Percentiles rank a stretch among this genome's conserved stretches.
Evolutionary conservation across 2,113 vertebrate genomes (phyloP).

Genomic region (Chionis minor): DNA sequence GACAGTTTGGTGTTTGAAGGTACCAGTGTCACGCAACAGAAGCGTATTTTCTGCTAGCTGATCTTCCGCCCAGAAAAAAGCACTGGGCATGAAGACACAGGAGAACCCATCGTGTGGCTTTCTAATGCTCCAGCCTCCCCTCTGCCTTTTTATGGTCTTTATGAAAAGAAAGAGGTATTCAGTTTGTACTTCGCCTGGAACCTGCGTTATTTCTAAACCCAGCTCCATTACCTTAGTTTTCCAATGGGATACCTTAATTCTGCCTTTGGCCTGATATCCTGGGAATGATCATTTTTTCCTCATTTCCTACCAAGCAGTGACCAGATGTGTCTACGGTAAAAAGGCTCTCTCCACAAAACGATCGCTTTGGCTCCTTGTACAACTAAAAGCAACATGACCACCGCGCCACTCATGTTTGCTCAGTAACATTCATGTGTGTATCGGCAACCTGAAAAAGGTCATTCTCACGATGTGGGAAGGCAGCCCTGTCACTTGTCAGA

Average conservation of each 20-base stretch:
- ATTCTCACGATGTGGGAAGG: not conserved
- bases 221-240: not conserved
- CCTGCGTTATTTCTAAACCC: not conserved
- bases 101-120: rapidly evolving
- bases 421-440: rapidly evolving
- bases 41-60: too few relatives aligned
- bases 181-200: not conserved
- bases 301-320: not conserved
- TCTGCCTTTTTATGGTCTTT: not conserved
- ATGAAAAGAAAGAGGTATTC: not conserved
- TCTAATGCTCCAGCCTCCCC: not conserved
- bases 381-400: rapidly evolving
- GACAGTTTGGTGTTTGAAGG: not conserved
- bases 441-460: rapidly evolving
- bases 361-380: not conserved
- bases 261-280: not conserved
- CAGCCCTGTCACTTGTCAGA: not conserved
- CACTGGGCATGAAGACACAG: not conserved
- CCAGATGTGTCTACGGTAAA: not conserved
- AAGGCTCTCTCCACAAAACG: not conserved
- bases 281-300: not conserved
- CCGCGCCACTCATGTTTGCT: rapidly evolving
- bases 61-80: not conserved
- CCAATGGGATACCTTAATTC: not conserved
- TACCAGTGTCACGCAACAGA: rapidly evolving